These are phyloP conservation scores for Brachypteracias leptosomus DNA, from an alignment of 2,113 vertebrate species.

Conservation along the genomic window DNA sequence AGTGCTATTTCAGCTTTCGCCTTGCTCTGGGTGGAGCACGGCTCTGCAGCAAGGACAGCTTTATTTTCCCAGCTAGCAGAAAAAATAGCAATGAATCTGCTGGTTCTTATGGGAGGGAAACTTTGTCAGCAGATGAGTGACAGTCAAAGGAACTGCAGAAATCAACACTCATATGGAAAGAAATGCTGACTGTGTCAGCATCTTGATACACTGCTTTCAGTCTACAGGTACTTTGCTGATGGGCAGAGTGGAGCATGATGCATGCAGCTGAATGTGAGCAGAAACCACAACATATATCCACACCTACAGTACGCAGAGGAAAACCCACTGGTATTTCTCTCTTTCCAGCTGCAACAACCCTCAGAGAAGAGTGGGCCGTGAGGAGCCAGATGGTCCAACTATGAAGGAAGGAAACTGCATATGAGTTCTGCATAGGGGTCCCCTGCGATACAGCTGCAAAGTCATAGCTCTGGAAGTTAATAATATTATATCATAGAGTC, in stretches of 20 bases:
- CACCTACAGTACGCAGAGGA: background rate
- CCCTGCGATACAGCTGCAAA: background rate
- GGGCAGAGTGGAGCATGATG: rapidly evolving
- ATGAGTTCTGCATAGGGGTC: too few species aligned
- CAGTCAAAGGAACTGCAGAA: background rate
- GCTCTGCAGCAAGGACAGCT: background rate
- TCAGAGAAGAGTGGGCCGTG: background rate
- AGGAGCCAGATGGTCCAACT: background rate
- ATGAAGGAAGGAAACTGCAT: rapidly evolving
- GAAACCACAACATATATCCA: background rate
- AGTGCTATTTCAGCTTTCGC: background rate
- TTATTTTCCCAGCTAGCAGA: background rate
- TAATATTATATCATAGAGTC: background rate
- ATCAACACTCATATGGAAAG: background rate
- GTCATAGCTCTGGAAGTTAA: background rate
- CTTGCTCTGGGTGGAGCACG: background rate
- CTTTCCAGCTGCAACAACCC: background rate
- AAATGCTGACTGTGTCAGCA: background rate
- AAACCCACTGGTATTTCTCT: background rate
- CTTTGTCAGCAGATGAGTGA: background rate
- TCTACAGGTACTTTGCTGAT: background rate
- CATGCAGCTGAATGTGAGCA: background rate
- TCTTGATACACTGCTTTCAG: background rate
- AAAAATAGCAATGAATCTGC: background rate
- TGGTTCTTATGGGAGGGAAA: background rate